phyloP scores from a whole-genome alignment of 1,140 invertebrate genomes.

The Dysdera silvatica region DNA sequence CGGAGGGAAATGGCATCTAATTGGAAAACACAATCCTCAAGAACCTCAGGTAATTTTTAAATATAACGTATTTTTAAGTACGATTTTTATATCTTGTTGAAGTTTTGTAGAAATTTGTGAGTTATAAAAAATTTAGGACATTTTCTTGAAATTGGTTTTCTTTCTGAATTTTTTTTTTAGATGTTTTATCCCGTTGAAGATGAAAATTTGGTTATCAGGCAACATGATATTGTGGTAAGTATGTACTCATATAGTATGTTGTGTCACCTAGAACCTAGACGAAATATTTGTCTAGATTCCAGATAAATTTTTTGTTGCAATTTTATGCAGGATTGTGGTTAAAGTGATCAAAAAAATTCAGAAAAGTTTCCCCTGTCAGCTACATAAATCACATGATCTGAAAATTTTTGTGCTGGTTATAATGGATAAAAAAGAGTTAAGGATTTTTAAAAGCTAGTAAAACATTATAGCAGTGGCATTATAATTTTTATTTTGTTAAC shows the following conservation, averaged over 20 bases:
- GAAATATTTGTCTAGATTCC: too few relatives aligned
- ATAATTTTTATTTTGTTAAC: too few relatives aligned
- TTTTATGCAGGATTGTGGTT: too few relatives aligned
- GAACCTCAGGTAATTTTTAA: constrained; percentile 58
- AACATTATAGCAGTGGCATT: too few relatives aligned
- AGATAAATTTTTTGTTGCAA: too few relatives aligned
- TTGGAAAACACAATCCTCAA: constrained; percentile 86
- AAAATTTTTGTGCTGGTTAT: too few relatives aligned
- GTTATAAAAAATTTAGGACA: neutral
- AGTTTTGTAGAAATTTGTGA: neutral
- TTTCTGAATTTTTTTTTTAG: constrained; percentile 38
- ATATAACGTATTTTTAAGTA: neutral
- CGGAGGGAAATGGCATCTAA: constrained; percentile 61
- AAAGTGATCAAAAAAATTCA: too few relatives aligned
- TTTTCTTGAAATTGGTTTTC: neutral
- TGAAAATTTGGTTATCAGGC: constrained; percentile 45
- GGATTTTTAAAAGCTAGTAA: too few relatives aligned
- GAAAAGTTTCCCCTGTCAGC: too few relatives aligned
- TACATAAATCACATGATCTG: too few relatives aligned
- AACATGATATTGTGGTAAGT: constrained; percentile 65
- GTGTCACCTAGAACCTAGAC: too few relatives aligned
- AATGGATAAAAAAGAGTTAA: too few relatives aligned
- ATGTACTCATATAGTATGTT: neutral
- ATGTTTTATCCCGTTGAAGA: constrained; percentile 89
- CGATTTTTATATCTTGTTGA: neutral